Conservation (phyloP, 2,888 invertebrate genomes). For the Chouioia cunea region DNA sequence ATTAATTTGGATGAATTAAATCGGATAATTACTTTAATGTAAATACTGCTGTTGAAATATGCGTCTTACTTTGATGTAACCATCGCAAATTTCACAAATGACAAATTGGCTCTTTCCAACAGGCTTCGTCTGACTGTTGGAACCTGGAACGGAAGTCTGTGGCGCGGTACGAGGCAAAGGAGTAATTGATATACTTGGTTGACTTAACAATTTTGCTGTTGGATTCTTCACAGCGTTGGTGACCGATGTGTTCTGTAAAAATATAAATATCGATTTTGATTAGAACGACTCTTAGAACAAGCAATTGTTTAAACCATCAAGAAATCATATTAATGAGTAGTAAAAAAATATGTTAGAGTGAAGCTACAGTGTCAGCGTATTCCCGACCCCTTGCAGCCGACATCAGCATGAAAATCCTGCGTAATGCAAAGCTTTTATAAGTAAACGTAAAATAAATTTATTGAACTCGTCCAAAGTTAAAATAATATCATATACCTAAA, state of each 20-base stretch:
- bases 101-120: constrained; percentile 86
- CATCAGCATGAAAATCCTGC: constrained; percentile 37
- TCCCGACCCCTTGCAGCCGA: constrained; percentile 16
- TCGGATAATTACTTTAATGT: background rate
- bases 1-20: constrained; percentile 12
- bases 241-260: constrained; percentile 63
- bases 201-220: constrained; percentile 73
- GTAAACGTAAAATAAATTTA: constrained; percentile 21
- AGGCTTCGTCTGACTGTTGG: constrained; percentile 65
- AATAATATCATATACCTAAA: constrained; percentile 5
- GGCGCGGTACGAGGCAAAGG: constrained; percentile 80
- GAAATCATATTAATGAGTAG: constrained; percentile 33
- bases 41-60: background rate
- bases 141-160: constrained; percentile 64
- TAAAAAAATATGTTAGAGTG: constrained; percentile 34
- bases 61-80: constrained; percentile 82
- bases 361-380: constrained; percentile 39
- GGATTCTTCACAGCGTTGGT: constrained; percentile 63
- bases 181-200: constrained; percentile 92
- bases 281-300: background rate
- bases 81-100: constrained; percentile 97
- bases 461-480: constrained; percentile 10
- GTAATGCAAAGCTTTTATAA: constrained; percentile 31
- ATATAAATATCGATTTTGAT: constrained; percentile 1
- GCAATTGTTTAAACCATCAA: constrained; percentile 5